Evolutionary conservation across 2,113 vertebrate species (phyloP), one percentile per base, ranked within the genome.

Genomic region (Notarius quadriscutis): DNA sequence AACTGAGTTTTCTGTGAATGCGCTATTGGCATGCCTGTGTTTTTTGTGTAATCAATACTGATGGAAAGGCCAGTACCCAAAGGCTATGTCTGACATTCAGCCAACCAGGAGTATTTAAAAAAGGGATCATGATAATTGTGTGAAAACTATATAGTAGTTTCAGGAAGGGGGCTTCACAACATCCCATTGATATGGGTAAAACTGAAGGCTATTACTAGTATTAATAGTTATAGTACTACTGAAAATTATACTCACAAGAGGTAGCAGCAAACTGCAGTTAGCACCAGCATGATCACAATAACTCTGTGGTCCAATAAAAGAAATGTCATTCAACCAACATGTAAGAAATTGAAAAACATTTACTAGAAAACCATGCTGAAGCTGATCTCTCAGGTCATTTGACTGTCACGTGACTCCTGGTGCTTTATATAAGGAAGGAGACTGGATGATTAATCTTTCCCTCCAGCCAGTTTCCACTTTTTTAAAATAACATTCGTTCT

Each of bases 241-340:
- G 30, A 53, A 85, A 5, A 18, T 77, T 9, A 60, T 97, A 99
- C 98, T 99, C 94, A 99, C 98, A 99, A 99, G 87, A 99, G 94
- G 90, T 99, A 99, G 94, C 98, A 99, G 96, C 97, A 99, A 77
- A 99, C 93, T 17, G 98, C 95, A 94, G 97, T 98, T 11, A 97
- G 95, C 85, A 99, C 97, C 96, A 99, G 92, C 98, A 99, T 99
- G 41, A 97, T 97, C 90, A 98, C 96, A 85, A 97, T 97, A 89
- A 99, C 97, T 81, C 98, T 99, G 94, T 74, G 27, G 91, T 27
- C 1, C 22, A 62, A 48, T 22, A 51, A 75, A 0, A 30, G 14
- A 27, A 4, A 25, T 14, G 25, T 5, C 6, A 34, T 34, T 62
- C 53, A 84, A 14, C 8, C 25, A 83, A 41, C 12, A 22, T 51